Evolutionary conservation across 2,113 vertebrate genomes (phyloP), one percentile per base, ranked within the genome.

Genomic region (Physeter macrocephalus): DNA sequence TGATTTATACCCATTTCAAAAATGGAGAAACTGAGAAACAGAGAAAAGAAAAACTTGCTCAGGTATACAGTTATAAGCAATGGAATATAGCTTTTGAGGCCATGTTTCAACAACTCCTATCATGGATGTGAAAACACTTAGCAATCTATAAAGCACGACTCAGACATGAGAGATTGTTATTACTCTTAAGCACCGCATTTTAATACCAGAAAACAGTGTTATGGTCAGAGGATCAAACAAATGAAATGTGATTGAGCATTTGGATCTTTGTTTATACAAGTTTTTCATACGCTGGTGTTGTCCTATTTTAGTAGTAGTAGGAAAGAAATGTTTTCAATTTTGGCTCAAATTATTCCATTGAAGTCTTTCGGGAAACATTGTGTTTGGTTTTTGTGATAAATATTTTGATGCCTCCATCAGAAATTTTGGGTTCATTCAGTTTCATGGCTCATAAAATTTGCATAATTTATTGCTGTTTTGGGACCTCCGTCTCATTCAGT

Each of bases 321-420:
- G 1, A 89, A 94, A 90, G 41, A 67, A 31, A 43, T 5, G 1
- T 13, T 59, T 61, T 96, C 36, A 49, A 34, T 78, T 77, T 36
- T 87, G 27, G 61, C 61, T 94, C 36, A 85, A 41, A 43, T 64
- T 77, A 87, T 85, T 87, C 27, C 54, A 12, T 23, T 39, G 39
- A 17, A 54, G 21, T 81, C 61, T 90, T 74, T 75, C 11, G 34
- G 54, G 62, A 94, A 94, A 66, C 11, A 31, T 54, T 80, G 36
- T 49, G 15, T 90, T 93, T 94, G 62, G 15, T 25, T 84, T 88
- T 85, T 46, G n/a, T 85, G n/a, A 69, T 72, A 96, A 96, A 77
- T 86, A 88, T 80, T 84, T 77, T 93, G 36, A 88, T 85, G 36
- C 21, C 17, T 92, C 11, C 49, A n/a, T 86, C 34, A 92, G 54